These are phyloP conservation scores for Tupiocoris notatus DNA, from an alignment of 2,888 invertebrate species.

Conservation along the genomic window DNA sequence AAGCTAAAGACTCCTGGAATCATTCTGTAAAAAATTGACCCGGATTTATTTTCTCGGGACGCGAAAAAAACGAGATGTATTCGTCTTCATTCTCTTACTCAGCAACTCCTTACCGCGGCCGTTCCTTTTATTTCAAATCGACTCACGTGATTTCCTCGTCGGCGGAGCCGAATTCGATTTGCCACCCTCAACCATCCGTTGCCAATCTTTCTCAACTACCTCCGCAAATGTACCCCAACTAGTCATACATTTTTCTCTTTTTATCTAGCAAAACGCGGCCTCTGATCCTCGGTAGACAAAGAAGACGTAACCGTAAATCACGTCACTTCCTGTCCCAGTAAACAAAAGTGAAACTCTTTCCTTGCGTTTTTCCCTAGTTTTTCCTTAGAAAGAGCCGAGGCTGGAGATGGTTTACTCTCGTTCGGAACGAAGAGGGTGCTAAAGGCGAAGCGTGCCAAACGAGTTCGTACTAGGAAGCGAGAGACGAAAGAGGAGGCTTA, in stretches of 20 bases:
- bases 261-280: background rate
- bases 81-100: too few species aligned
- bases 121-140: slow-evolving; percentile 2
- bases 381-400: background rate
- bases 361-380: background rate
- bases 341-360: slow-evolving; percentile 18
- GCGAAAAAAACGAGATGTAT: too few species aligned
- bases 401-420: background rate
- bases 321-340: slow-evolving; percentile 24
- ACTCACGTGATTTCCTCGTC: slow-evolving; percentile 22
- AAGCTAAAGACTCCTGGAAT: too few species aligned
- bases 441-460: background rate
- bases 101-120: too few species aligned
- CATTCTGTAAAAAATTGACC: too few species aligned
- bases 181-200: too few species aligned
- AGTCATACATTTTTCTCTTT: background rate
- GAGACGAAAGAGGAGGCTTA: background rate
- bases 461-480: background rate
- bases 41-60: too few species aligned
- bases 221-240: background rate
- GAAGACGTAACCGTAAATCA: slow-evolving; percentile 19
- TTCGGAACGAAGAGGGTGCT: background rate
- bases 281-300: background rate
- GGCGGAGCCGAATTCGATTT: background rate
- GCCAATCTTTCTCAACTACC: background rate